Percentiles rank a stretch among this genome's conserved stretches.
Evolutionary conservation across 1,140 invertebrate species (phyloP).

Genomic region (Eumaeus atala): DNA sequence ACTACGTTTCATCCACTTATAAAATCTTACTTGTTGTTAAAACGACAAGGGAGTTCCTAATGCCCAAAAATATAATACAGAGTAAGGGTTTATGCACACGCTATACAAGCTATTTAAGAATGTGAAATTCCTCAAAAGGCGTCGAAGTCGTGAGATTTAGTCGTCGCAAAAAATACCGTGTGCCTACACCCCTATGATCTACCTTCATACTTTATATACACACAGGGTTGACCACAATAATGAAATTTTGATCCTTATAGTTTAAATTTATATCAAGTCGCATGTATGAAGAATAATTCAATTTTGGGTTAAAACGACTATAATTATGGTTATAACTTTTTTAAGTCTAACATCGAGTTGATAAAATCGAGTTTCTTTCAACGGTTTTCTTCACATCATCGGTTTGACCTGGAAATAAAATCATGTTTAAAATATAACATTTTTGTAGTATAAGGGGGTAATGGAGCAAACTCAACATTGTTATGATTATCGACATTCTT

Average conservation of each 20-base stretch:
- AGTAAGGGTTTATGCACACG: slow-evolving; percentile 11
- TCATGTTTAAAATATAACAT: not conserved
- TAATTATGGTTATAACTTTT: slow-evolving; percentile 27
- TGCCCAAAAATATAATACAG: slow-evolving; percentile 32
- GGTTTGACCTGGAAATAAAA: slow-evolving; percentile 44
- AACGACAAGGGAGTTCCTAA: slow-evolving; percentile 13
- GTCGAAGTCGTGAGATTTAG: no score
- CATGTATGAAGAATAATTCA: slow-evolving; percentile 3
- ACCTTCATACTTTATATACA: slow-evolving; percentile 4
- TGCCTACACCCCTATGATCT: slow-evolving; percentile 3
- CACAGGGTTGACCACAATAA: slow-evolving; percentile 3
- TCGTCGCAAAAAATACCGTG: not conserved
- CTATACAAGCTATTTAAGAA: no score
- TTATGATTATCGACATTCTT: not conserved
- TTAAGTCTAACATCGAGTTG: slow-evolving; percentile 39
- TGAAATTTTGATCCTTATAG: not conserved
- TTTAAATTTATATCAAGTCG: slow-evolving; percentile 7
- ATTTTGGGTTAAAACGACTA: slow-evolving; percentile 27
- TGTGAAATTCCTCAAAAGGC: no score
- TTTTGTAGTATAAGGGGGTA: no score
- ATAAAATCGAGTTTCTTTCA: slow-evolving; percentile 23
- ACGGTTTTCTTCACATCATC: slow-evolving; percentile 38
- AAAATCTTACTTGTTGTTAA: slow-evolving; percentile 33
- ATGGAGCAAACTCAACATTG: no score
- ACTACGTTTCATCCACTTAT: slow-evolving; percentile 49